Base-by-base conservation (phyloP, 2,797 vertebrate species). In the Mormyrops attenuatus region DNA sequence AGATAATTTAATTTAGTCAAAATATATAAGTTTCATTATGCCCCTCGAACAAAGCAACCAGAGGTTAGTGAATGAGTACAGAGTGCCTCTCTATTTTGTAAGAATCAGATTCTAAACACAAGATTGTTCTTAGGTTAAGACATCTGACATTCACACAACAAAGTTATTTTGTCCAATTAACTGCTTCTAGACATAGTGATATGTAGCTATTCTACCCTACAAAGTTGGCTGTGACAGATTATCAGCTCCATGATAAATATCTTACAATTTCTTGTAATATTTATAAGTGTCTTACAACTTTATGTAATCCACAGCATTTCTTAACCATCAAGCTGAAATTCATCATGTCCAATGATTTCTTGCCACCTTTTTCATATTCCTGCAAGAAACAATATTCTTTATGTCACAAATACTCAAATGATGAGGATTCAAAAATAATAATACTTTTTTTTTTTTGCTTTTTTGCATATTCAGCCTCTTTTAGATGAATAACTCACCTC, bases 281-380 rank as follows among this genome's bases (percentile, higher is more conserved):
- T 34, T 30, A 73, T 38, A 73, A 85, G 41, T 5, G 63, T 91
- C 91, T 92, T 94, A 96, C 96, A 91, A 90, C 93, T 57, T 92
- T 91, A 20, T 90, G 91, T 90, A 94, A 93, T 90, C 82, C 94
- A 91, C 95, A 91, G 87, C 94, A 95, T 77, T 94, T 96, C 94
- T 95, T 97, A 92, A 96, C 90, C 77, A 96, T 90, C 88, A 20
- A 50, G 88, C 93, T 94, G 94, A 97, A 97, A 49, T 92, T 93
- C 63, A 94, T 93, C 44, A 93, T 89, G 91, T 95, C 93, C 85
- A 95, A 85, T 89, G 92, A 94, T 91, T 92, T 93, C 38, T 47
- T 93, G 85, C 94, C 94, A 52, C 66, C 92, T 41, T 88, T 94
- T 92, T 95, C 94, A 91, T 94, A 88, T 38, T 97, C 94, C 96